Conservation (phyloP, 2,888 invertebrate species). For the Subacronicta megacephala region DNA sequence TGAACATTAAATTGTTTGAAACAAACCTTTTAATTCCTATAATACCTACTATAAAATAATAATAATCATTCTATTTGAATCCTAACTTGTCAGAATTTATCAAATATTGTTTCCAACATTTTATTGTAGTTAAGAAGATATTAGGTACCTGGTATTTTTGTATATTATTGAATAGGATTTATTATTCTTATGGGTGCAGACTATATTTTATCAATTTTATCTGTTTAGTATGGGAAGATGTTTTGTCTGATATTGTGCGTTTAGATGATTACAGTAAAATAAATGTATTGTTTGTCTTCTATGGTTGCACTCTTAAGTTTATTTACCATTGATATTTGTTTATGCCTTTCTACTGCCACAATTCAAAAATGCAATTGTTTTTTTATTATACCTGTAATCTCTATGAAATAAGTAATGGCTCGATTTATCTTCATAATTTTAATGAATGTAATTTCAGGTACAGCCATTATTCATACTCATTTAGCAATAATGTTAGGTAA, state of each 20-base stretch:
- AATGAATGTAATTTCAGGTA: slow-evolving; percentile 29
- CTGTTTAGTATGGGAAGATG: background rate
- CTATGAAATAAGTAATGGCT: slow-evolving; percentile 21
- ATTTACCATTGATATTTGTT: slow-evolving; percentile 21
- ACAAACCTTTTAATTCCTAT: no score
- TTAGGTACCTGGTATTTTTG: background rate
- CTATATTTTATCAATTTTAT: background rate
- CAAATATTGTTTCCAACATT: background rate
- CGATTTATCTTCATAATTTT: slow-evolving; percentile 18
- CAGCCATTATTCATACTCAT: slow-evolving; percentile 39
- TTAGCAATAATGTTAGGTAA: slow-evolving; percentile 48
- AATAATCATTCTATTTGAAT: no score
- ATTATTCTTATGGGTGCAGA: no score
- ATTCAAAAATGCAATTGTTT: slow-evolving; percentile 28
- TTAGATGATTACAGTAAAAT: background rate
- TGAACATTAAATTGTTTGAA: no score
- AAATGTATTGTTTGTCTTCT: background rate
- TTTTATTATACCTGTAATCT: slow-evolving; percentile 12
- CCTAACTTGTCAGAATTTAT: background rate
- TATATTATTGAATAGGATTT: background rate
- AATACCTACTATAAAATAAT: no score
- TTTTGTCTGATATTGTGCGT: background rate
- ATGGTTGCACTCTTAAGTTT: background rate
- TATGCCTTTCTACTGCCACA: slow-evolving; percentile 49
- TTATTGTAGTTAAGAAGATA: background rate